These are phyloP conservation scores for Sialis lutaria DNA, from an alignment of 2,888 invertebrate species.

Conservation along the genomic window DNA sequence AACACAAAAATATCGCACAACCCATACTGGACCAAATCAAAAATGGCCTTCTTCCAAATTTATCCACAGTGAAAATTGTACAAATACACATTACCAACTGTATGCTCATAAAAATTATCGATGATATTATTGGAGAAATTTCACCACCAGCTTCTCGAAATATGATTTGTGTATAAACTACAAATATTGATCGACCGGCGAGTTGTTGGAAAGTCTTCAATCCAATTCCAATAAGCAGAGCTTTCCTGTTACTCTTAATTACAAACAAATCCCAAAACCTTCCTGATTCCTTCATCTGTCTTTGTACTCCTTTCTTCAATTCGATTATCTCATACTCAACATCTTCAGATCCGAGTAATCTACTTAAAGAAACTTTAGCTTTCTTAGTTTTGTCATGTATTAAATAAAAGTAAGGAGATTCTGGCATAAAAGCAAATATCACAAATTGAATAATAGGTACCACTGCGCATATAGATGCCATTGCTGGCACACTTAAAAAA, in stretches of 20 bases:
- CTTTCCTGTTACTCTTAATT: conserved; percentile 5
- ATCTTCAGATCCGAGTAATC: too few relatives aligned
- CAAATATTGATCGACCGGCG: conserved; percentile 1
- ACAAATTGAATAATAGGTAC: conserved; percentile 8
- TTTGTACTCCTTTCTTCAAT: conserved; percentile 1
- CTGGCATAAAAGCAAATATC: conserved; percentile 10
- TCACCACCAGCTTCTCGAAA: too few relatives aligned
- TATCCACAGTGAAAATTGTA: too few relatives aligned
- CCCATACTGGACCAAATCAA: too few relatives aligned
- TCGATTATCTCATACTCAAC: background rate
- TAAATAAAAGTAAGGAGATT: conserved; percentile 11
- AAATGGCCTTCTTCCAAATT: too few relatives aligned
- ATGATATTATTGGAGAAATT: too few relatives aligned
- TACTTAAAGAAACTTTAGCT: too few relatives aligned
- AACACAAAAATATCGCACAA: too few relatives aligned
- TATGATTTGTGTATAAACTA: too few relatives aligned
- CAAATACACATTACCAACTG: too few relatives aligned
- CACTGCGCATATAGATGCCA: conserved; percentile 8
- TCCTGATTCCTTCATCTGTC: conserved; percentile 4
- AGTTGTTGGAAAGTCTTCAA: conserved; percentile 4
- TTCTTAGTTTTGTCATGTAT: too few relatives aligned
- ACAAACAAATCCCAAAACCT: conserved; percentile 4
- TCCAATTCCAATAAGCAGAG: conserved; percentile 2
- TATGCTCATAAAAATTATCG: too few relatives aligned
- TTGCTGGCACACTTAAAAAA: conserved; percentile 6